Conservation (phyloP, 2,797 vertebrate genomes). For the Melanogrammus aeglefinus region DNA sequence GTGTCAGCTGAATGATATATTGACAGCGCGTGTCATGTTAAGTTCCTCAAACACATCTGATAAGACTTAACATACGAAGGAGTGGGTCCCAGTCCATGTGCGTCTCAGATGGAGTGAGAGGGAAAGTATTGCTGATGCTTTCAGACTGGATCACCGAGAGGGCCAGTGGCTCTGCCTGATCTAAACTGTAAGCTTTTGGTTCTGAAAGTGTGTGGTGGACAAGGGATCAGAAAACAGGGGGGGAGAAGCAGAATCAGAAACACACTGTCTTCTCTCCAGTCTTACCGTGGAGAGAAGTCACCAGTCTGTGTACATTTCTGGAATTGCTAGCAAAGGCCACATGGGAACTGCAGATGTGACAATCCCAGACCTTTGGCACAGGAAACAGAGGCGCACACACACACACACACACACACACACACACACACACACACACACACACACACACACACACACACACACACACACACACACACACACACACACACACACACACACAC, state of each 20-base stretch:
- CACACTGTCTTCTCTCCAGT: neutral
- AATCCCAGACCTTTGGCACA: neutral
- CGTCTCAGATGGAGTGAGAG: neutral
- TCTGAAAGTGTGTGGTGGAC: neutral
- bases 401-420: neutral
- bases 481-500: neutral
- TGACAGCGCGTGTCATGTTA: neutral
- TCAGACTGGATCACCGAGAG: neutral
- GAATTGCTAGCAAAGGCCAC: constrained; percentile 17
- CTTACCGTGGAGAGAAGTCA: neutral
- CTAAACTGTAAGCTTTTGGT: too few relatives aligned
- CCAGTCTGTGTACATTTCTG: constrained; percentile 11
- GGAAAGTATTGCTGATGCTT: neutral
- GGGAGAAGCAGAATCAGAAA: neutral
- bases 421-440: neutral
- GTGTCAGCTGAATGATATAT: neutral
- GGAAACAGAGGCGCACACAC: neutral
- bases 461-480: constrained; percentile 6
- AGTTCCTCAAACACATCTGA: neutral
- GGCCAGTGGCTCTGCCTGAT: neutral
- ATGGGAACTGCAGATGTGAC: constrained; percentile 49
- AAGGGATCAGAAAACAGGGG: neutral
- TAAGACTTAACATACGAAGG: neutral
- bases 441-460: constrained; percentile 1
- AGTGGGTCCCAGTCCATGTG: neutral